Evolutionary conservation across 2,888 invertebrate genomes (phyloP).

Genomic region (Protophormia terraenovae): DNA sequence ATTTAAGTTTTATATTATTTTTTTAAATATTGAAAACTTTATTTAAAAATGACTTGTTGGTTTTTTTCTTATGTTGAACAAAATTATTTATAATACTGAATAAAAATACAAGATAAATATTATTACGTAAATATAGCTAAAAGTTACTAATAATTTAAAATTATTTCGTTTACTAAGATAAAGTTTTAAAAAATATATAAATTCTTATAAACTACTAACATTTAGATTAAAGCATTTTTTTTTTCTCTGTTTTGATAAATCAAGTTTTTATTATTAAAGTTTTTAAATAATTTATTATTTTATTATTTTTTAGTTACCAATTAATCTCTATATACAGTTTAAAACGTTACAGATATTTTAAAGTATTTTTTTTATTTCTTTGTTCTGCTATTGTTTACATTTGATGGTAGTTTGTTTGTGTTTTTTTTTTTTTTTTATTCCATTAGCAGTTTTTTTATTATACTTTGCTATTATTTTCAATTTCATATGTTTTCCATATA

Average conservation of each 20-base stretch:
- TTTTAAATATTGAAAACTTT: slow-evolving; percentile 51
- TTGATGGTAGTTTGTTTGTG: slow-evolving; percentile 21
- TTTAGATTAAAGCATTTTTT: neutral
- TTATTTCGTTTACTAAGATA: neutral
- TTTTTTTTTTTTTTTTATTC: neutral
- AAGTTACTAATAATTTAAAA: slow-evolving; percentile 10
- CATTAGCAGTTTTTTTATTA: neutral
- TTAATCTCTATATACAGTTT: slow-evolving; percentile 3
- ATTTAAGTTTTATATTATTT: slow-evolving; percentile 49
- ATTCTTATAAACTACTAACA: slow-evolving; percentile 37
- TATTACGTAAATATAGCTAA: slow-evolving; percentile 19
- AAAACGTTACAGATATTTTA: neutral
- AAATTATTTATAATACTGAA: slow-evolving; percentile 21
- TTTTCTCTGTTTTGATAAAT: neutral
- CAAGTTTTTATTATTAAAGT: too few species aligned
- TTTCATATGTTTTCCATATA: too few species aligned
- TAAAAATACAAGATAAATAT: slow-evolving; percentile 39
- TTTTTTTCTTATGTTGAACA: slow-evolving; percentile 36
- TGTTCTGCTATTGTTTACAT: slow-evolving; percentile 9
- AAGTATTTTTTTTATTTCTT: slow-evolving; percentile 12
- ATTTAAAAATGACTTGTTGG: slow-evolving; percentile 22
- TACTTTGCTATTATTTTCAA: neutral
- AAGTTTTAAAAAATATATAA: slow-evolving; percentile 32
- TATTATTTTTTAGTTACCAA: slow-evolving; percentile 2
- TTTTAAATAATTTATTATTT: neutral